Evolutionary conservation across 2,888 invertebrate species (phyloP), one percentile per base, ranked within the genome.

Genomic region (Morpho achilles): DNA sequence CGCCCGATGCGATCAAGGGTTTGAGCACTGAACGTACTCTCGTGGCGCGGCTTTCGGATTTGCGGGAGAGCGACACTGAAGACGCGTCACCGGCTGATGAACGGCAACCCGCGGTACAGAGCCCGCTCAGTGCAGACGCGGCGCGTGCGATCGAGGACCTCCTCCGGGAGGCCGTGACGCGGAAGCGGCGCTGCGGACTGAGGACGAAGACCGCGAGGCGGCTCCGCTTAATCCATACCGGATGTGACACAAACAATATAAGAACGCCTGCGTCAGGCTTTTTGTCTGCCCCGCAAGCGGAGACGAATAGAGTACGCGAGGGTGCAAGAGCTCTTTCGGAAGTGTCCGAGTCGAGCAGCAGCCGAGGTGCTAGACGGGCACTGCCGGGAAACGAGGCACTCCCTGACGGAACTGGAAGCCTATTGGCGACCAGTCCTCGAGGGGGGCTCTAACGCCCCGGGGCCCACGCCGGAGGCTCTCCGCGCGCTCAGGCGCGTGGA

Each of bases 391-490:
- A 50, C 51, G 7, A 56, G 51, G 58, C 65, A 66, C 49, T 43
- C 42, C 32, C 60, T 67, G 7, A 60, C 16, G 32, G 63, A 58
- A 8, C 9, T 68, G 63, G 64, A 67, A n/a, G 59, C 66, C 59
- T 66, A 56, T 8, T 67, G 66, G 67, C 60, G 64, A 48, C 66
- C 64, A 1, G 47, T 66, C 49, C 53, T 64, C 7, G 63, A 64
- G 51, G 48, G 47, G 9, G 66, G 60, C 61, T 65, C 63, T 0
- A 50, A 46, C 6, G 62, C 60, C 7, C 32, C 51, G 48, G 63
- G 64, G 41, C 62, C 56, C 8, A 7, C n/a, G n/a, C n/a, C n/a
- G n/a, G n/a, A n/a, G n/a, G n/a, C n/a, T n/a, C n/a, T n/a, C n/a
- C n/a, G n/a, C n/a, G n/a, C n/a, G n/a, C n/a, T n/a, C n/a, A n/a